These are phyloP conservation scores for Hemitrygon akajei DNA, from an alignment of 2,797 vertebrate genomes.

Conservation along the genomic window DNA sequence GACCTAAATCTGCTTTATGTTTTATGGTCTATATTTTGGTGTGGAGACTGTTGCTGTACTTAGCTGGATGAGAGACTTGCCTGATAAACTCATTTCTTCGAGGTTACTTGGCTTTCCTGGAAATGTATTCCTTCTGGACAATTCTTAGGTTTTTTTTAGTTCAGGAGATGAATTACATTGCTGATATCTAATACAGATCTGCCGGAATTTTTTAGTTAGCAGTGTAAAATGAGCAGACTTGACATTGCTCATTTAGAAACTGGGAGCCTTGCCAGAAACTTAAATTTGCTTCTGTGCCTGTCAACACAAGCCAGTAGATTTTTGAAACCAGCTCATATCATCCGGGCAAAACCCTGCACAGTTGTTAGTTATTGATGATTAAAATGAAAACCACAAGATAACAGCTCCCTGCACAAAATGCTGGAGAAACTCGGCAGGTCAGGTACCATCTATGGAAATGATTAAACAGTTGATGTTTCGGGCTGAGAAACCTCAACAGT, in stretches of 20 bases:
- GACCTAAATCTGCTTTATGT: too few relatives aligned
- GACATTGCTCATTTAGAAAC: background rate
- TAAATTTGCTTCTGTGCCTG: background rate
- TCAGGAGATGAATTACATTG: background rate
- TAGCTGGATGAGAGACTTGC: background rate
- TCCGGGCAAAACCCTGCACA: background rate
- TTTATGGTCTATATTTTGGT: background rate
- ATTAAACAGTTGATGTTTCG: too few relatives aligned
- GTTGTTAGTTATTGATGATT: background rate
- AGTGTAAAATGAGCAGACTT: background rate
- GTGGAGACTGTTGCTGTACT: background rate
- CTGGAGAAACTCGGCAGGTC: too few relatives aligned
- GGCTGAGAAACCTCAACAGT: too few relatives aligned
- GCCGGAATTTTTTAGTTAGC: background rate
- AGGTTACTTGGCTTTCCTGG: background rate
- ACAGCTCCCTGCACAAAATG: too few relatives aligned
- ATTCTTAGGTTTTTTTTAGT: background rate
- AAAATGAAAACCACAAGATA: background rate
- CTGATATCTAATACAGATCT: background rate
- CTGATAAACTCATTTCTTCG: background rate
- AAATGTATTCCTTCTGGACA: background rate
- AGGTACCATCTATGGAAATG: too few relatives aligned
- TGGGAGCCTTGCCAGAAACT: background rate
- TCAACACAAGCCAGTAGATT: background rate
- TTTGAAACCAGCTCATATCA: background rate